Evolutionary conservation across 2,888 invertebrate species (phyloP).

Genomic region (Amblyteles armatorius): DNA sequence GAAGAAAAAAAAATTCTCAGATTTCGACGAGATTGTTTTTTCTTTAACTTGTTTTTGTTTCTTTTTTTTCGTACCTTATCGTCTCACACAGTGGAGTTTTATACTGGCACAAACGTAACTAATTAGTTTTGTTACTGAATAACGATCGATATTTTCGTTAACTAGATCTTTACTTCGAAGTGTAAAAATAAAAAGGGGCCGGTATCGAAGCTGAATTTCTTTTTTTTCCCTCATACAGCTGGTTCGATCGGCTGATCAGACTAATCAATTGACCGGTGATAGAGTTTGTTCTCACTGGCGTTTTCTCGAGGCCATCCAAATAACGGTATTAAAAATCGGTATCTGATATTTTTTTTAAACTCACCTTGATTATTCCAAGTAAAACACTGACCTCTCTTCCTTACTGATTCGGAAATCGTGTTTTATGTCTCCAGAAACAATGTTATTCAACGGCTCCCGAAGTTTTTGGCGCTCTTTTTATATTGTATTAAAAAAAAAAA

Average conservation of each 20-base stretch:
- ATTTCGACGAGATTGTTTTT: constrained; percentile 44
- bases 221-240: background rate
- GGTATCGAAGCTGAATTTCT: constrained; percentile 10
- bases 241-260: constrained; percentile 17
- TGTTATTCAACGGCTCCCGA: constrained; percentile 31
- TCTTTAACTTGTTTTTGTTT: constrained; percentile 1
- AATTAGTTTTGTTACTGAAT: constrained; percentile 31
- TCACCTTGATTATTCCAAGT: constrained; percentile 10
- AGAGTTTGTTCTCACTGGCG: background rate
- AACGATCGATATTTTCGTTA: constrained; percentile 25
- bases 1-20: constrained; percentile 16
- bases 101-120: constrained; percentile 34
- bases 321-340: background rate
- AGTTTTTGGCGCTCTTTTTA: constrained; percentile 45
- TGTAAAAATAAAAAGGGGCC: constrained; percentile 3
- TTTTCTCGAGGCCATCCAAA: constrained; percentile 5
- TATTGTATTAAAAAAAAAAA: constrained; percentile 60
- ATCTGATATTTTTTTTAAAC: constrained; percentile 2
- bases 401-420: constrained; percentile 1
- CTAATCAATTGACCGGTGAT: background rate
- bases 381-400: constrained; percentile 1
- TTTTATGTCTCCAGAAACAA: background rate
- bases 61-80: constrained; percentile 10
- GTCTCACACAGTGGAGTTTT: constrained; percentile 34
- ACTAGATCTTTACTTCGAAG: constrained; percentile 12